phyloP scores from a whole-genome alignment of 2,113 vertebrate genomes.

The Pardalotus punctatus region DNA sequence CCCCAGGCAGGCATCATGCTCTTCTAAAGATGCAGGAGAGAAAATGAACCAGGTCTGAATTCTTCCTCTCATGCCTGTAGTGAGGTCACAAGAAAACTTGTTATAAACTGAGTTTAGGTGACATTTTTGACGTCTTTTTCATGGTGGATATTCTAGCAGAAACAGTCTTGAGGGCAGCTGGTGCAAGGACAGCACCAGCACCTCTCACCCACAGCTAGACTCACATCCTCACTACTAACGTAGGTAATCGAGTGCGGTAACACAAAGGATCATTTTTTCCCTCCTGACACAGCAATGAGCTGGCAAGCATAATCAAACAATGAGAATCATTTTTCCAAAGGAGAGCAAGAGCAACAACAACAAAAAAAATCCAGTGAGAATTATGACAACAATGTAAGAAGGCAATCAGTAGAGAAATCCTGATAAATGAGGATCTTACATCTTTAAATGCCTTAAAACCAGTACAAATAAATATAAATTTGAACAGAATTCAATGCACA shows the following conservation, averaged over 20 bases:
- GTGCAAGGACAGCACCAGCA: not conserved
- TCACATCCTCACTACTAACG: not conserved
- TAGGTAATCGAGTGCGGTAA: not conserved
- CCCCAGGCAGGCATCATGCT: not conserved
- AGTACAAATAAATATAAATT: not conserved
- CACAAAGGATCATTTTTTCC: not conserved
- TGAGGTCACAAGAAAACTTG: not conserved
- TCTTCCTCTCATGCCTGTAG: not conserved
- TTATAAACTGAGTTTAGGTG: not conserved
- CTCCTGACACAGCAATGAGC: constrained; percentile 34
- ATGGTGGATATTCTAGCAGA: not conserved
- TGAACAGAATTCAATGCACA: not conserved
- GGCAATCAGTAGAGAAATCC: not conserved
- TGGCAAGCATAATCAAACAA: constrained; percentile 11
- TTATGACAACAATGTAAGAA: constrained; percentile 14
- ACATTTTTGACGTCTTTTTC: not conserved
- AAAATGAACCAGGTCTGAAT: not conserved
- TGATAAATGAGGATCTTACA: not conserved
- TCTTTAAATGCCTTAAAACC: not conserved
- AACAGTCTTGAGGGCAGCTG: not conserved
- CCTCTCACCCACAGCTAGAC: not conserved
- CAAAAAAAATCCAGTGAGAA: not conserved
- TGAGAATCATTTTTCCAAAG: not conserved
- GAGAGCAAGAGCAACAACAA: not conserved
- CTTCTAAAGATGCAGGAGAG: not conserved